Evolutionary conservation across 2,888 invertebrate species (phyloP).

Genomic region (Cremastobaeus sp.): DNA sequence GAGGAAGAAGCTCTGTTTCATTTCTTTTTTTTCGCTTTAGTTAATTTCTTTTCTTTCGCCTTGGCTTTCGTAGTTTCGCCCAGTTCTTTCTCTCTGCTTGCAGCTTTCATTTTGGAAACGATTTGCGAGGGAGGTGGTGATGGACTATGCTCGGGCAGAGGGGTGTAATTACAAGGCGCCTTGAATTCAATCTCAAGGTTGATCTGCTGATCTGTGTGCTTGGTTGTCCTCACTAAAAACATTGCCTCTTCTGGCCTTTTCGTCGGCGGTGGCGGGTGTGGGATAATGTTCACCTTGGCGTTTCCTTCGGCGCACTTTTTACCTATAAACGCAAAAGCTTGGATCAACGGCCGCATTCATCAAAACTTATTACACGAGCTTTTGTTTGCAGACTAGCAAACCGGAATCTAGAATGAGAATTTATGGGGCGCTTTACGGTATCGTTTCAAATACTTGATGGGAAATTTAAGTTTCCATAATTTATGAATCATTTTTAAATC

Average conservation of each 20-base stretch:
- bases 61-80: no score
- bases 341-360: slow-evolving; percentile 55
- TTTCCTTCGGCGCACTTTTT: slow-evolving; percentile 63
- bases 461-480: slow-evolving; percentile 48
- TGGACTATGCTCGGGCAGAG: slow-evolving; percentile 64
- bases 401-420: slow-evolving; percentile 50
- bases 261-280: slow-evolving; percentile 58
- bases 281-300: slow-evolving; percentile 65
- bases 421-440: slow-evolving; percentile 33
- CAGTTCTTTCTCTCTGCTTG: no score
- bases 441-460: slow-evolving; percentile 37
- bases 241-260: slow-evolving; percentile 68
- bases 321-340: slow-evolving; percentile 53
- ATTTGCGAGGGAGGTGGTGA: slow-evolving; percentile 62
- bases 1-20: not conserved
- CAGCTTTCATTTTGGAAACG: slow-evolving; percentile 50
- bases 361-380: slow-evolving; percentile 53
- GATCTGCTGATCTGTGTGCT: slow-evolving; percentile 63
- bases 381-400: slow-evolving; percentile 47
- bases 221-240: slow-evolving; percentile 63
- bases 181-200: slow-evolving; percentile 70
- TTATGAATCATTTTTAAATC: slow-evolving; percentile 24
- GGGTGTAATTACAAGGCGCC: slow-evolving; percentile 70
- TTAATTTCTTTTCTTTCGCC: not conserved
- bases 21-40: slow-evolving; percentile 25